phyloP scores from a whole-genome alignment of 2,888 invertebrate species.

The Creontiades dilutus region DNA sequence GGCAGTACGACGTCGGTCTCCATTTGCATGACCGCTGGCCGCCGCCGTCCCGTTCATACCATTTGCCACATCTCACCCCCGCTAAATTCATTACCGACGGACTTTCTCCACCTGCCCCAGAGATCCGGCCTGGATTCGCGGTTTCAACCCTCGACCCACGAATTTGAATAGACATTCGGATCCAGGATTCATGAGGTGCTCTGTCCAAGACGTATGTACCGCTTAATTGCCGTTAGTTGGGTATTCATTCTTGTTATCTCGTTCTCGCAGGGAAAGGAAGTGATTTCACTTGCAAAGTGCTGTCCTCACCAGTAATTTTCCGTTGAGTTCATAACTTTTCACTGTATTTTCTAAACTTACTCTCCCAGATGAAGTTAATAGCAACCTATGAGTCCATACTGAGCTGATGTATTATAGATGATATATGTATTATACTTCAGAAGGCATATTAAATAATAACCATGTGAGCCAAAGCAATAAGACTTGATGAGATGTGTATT shows the following conservation, averaged over 20 bases:
- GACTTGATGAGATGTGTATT: too few relatives aligned
- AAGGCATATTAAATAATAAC: too few relatives aligned
- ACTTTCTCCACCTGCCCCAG: neutral
- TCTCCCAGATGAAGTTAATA: neutral
- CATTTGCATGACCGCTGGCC: constrained; percentile 41
- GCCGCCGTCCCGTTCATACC: constrained; percentile 1
- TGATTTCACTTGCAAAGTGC: neutral
- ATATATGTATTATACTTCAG: too few relatives aligned
- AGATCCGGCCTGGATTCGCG: constrained; percentile 1
- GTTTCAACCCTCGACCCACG: neutral
- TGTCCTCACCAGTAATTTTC: neutral
- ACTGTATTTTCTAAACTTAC: neutral
- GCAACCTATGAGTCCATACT: neutral
- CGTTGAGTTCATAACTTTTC: neutral
- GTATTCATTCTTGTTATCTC: neutral
- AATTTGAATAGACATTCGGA: constrained; percentile 24
- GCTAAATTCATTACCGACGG: constrained; percentile 47
- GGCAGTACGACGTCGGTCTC: neutral
- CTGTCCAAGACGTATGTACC: neutral
- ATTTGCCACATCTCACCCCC: constrained; percentile 19
- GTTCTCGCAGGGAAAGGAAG: neutral
- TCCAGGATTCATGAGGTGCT: constrained; percentile 11
- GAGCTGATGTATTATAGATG: too few relatives aligned
- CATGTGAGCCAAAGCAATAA: too few relatives aligned
- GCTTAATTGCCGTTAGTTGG: neutral